Evolutionary conservation across 2,888 invertebrate genomes (phyloP).

Genomic region (Pterostichus madidus): DNA sequence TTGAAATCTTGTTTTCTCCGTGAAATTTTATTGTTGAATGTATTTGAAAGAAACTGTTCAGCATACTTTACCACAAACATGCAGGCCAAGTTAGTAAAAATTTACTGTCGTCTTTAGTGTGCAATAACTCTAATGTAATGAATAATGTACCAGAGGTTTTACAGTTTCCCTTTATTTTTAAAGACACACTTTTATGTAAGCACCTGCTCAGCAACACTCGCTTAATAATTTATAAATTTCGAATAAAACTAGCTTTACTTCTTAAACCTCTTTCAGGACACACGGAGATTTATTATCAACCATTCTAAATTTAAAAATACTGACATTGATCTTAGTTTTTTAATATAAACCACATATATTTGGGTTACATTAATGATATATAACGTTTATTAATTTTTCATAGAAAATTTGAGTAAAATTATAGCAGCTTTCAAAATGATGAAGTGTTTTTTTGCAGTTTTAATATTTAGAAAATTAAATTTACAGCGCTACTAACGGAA

Average conservation of each 20-base stretch:
- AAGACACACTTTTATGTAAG: conserved; percentile 51
- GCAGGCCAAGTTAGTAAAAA: conserved; percentile 33
- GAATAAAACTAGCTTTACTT: conserved; percentile 39
- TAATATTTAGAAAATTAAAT: too few relatives aligned
- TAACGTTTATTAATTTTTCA: too few relatives aligned
- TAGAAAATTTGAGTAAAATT: too few relatives aligned
- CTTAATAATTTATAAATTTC: conserved; percentile 42
- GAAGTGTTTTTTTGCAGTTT: too few relatives aligned
- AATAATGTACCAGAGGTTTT: conserved; percentile 50
- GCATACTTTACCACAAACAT: conserved; percentile 8
- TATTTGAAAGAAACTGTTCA: background rate
- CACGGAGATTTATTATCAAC: conserved; percentile 12
- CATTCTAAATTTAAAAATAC: background rate
- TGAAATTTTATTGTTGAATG: too few relatives aligned
- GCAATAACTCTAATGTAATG: conserved; percentile 50
- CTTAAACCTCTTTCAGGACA: conserved; percentile 2
- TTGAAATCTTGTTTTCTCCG: too few relatives aligned
- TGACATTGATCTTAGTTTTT: too few relatives aligned
- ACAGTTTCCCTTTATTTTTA: conserved; percentile 39
- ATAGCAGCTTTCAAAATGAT: too few relatives aligned
- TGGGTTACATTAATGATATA: too few relatives aligned
- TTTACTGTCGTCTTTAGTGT: conserved; percentile 38
- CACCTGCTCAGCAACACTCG: conserved; percentile 43
- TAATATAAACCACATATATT: too few relatives aligned
- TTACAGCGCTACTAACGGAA: too few relatives aligned